Evolutionary conservation across 53 echinoderm and acorn worm species (phyloP), one percentile per base, ranked within the genome.

Genomic region (Actinopyga echinites): DNA sequence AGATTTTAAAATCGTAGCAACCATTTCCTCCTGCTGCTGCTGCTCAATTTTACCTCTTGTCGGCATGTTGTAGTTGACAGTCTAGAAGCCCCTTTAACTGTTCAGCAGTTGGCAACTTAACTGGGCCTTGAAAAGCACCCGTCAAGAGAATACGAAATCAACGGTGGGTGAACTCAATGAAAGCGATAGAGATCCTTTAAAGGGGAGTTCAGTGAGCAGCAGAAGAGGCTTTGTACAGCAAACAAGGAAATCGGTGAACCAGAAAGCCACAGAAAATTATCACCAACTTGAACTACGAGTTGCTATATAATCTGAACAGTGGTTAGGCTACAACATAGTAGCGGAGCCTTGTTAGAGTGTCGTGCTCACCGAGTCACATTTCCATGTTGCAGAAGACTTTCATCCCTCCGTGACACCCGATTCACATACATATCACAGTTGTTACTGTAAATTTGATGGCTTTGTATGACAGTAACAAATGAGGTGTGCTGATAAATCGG

Each of bases 361-460:
- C 62, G 62, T 1, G 22, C 8, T 61, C 28, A 29, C 62, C 24
- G 28, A 61, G 62, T 61, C 62, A 61, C 22, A 61, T 61, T 61
- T 61, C 62, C 62, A 61, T 61, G 62, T 61, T 61, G 28, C 24
- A 61, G n/a, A n/a, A n/a, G n/a, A n/a, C n/a, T n/a, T n/a, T n/a
- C n/a, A n/a, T n/a, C n/a, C n/a, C n/a, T n/a, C n/a, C n/a, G n/a
- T n/a, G n/a, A n/a, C 37, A 37, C 37, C 37, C 37, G 37, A 37
- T 37, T 37, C 37, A 37, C 37, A 37, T 37, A 37, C 37, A 37
- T 37, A 37, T 37, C 37, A 37, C 37, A 37, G 37, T 37, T 5
- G 7, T 37, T 5, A 37, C 37, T 37, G 37, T 37, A 37, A 37
- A 37, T 37, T 37, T 37, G 37, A 37, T 37, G 3, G 37, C 37